phyloP scores from a whole-genome alignment of 2,888 invertebrate species.

The Monopis laevigella region DNA sequence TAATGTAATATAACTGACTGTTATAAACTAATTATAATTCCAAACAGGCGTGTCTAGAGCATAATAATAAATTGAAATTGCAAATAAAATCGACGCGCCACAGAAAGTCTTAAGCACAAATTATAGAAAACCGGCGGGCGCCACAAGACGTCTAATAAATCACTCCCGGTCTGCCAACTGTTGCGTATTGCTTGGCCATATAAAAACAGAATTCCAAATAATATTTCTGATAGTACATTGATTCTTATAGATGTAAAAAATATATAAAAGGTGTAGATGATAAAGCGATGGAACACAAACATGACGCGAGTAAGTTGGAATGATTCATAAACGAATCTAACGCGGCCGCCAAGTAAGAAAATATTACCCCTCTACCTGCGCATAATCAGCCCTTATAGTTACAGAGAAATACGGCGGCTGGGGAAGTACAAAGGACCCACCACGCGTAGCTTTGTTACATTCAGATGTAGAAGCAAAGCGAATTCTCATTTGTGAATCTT shows the following conservation, averaged over 20 bases:
- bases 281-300: no score
- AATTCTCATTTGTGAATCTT: conserved; percentile 10
- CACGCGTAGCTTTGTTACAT: conserved; percentile 14
- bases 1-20: no score
- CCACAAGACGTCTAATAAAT: conserved; percentile 36
- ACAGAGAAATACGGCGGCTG: conserved; percentile 5
- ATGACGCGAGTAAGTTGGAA: no score
- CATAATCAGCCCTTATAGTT: conserved; percentile 11
- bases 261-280: no score
- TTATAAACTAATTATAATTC: no score
- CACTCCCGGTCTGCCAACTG: conserved; percentile 22
- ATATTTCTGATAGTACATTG: no score
- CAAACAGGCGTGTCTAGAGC: no score
- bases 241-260: no score
- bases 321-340: conserved; percentile 9
- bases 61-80: conserved; percentile 11
- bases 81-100: conserved; percentile 14
- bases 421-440: conserved; percentile 23
- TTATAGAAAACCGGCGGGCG: conserved; percentile 25
- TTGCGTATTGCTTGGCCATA: no score
- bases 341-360: neutral
- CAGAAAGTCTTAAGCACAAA: neutral
- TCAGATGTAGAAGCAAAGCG: conserved; percentile 3
- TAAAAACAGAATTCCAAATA: no score
- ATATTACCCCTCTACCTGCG: conserved; percentile 19